phyloP scores from a whole-genome alignment of 2,797 vertebrate genomes.

The Enteromius anoplus region DNA sequence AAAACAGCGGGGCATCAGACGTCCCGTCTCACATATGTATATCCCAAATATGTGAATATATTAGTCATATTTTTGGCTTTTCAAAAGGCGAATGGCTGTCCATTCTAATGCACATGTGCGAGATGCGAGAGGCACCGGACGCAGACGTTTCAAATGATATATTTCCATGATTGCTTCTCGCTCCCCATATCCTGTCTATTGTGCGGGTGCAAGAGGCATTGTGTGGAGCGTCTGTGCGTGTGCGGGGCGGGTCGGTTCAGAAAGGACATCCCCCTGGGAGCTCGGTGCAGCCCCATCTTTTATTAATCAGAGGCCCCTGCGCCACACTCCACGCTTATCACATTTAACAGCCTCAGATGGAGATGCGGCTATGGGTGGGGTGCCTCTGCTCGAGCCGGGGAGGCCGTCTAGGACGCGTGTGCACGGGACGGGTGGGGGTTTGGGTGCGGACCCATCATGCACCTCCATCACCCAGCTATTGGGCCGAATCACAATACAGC shows the following conservation, averaged over 20 bases:
- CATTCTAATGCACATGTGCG: conserved; percentile 71
- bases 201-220: conserved; percentile 75
- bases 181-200: conserved; percentile 82
- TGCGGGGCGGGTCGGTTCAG: conserved; percentile 69
- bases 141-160: conserved; percentile 74
- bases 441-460: conserved; percentile 76
- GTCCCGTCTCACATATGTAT: conserved; percentile 64
- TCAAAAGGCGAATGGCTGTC: conserved; percentile 67
- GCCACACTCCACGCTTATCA: conserved; percentile 82
- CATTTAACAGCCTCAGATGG: conserved; percentile 83
- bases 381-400: conserved; percentile 9
- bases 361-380: conserved; percentile 60
- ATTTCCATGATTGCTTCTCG: conserved; percentile 80
- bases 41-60: conserved; percentile 70
- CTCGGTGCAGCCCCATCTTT: conserved; percentile 81
- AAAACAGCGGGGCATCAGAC: conserved; percentile 64
- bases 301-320: conserved; percentile 83
- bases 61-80: conserved; percentile 63
- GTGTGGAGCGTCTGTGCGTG: conserved; percentile 67
- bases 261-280: conserved; percentile 78
- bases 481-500: conserved; percentile 83
- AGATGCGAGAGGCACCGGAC: conserved; percentile 64
- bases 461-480: conserved; percentile 78
- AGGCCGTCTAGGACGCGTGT: conserved; percentile 46
- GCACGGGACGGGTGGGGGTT: conserved; percentile 53